A percentile compares a stretch with the other conserved stretches of the same genome.
These are phyloP conservation scores for Lasiurus cinereus DNA, from an alignment of 2,113 vertebrate genomes.

Conservation along the genomic window DNA sequence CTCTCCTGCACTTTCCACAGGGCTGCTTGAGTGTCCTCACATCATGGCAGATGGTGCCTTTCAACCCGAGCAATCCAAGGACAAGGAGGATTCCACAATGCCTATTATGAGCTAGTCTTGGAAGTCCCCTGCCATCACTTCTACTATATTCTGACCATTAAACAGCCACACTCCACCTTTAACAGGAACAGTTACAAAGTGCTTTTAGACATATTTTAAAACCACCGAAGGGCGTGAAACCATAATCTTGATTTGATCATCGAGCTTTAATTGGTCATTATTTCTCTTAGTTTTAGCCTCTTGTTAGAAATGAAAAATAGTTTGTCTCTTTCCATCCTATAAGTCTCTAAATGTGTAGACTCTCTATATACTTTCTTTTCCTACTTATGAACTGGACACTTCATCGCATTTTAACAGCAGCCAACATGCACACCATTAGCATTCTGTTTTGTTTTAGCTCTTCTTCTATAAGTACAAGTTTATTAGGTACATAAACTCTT, in stretches of 20 bases:
- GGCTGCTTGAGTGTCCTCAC: not conserved
- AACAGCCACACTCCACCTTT: not conserved
- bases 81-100: not conserved
- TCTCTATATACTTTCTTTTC: not conserved
- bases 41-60: not conserved
- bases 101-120: not conserved
- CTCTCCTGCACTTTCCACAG: not conserved
- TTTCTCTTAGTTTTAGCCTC: not conserved
- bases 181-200: not conserved
- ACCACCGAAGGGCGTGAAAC: not conserved
- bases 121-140: not conserved
- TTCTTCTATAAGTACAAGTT: not conserved
- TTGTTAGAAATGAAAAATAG: not conserved
- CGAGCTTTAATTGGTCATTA: slow-evolving; percentile 2
- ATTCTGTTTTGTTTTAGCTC: not conserved
- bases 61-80: not conserved
- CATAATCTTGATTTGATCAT: not conserved
- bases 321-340: not conserved
- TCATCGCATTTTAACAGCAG: not conserved
- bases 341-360: not conserved
- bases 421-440: not conserved
- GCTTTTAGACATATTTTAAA: not conserved
- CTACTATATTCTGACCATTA: not conserved
- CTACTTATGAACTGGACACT: not conserved
- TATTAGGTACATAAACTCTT: not conserved